Conservation (phyloP, 2,113 vertebrate genomes). For the Colius striatus region DNA sequence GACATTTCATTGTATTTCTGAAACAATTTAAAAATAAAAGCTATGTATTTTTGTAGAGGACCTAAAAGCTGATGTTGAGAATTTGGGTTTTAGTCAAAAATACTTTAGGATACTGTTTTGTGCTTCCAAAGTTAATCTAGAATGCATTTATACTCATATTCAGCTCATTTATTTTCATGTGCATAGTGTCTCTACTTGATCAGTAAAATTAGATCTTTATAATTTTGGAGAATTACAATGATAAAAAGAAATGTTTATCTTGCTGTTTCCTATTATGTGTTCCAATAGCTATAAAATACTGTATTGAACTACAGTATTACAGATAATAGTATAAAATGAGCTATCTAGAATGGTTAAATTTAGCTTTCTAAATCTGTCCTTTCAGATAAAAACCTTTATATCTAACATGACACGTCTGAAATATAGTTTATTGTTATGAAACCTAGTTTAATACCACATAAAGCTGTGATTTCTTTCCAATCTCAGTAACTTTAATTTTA, state of each 20-base stretch:
- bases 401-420: neutral
- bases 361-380: neutral
- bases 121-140: neutral
- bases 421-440: neutral
- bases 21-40: constrained; percentile 1
- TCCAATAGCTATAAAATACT: neutral
- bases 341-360: neutral
- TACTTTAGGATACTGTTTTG: neutral
- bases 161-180: neutral
- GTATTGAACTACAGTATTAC: neutral
- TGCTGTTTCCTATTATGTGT: neutral
- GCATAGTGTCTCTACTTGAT: neutral
- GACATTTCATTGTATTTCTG: neutral
- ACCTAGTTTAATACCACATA: neutral
- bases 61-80: neutral
- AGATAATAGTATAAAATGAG: constrained; percentile 1
- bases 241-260: neutral
- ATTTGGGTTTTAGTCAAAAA: neutral
- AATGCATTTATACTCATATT: neutral
- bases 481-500: neutral
- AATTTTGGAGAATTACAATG: neutral
- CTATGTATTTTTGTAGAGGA: neutral
- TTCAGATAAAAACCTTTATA: neutral
- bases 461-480: neutral
- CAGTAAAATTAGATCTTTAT: neutral